phyloP scores from a whole-genome alignment of 2,797 vertebrate species.

The Myoxocephalus aenaeus region DNA sequence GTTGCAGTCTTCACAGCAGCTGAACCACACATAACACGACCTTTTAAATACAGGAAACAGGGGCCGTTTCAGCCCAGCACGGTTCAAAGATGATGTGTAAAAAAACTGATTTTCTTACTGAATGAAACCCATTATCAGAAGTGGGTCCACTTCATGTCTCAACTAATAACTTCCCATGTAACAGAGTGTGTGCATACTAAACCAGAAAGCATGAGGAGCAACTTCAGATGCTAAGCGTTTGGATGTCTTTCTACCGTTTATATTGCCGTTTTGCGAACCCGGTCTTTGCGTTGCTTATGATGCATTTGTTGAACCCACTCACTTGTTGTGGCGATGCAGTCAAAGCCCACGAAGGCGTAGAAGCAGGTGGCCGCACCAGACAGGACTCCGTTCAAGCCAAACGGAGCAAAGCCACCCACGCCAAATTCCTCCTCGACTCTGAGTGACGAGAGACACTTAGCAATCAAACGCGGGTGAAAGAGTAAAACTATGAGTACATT shows the following conservation, averaged over 20 bases:
- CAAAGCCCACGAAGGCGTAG: constrained; percentile 98
- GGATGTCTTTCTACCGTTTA: not conserved
- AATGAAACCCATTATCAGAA: not conserved
- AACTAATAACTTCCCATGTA: not conserved
- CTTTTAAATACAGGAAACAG: not conserved
- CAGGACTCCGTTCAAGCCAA: constrained; percentile 89
- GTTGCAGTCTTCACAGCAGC: too few relatives aligned
- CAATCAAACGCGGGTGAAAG: not conserved
- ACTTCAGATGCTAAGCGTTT: not conserved
- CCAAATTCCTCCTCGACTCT: constrained; percentile 80
- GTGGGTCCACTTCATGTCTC: not conserved
- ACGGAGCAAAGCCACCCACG: constrained; percentile 91
- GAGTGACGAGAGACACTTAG: constrained; percentile 19
- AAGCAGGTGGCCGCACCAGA: constrained; percentile 96
- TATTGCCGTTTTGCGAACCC: not conserved
- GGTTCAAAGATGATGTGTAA: not conserved
- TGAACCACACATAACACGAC: not conserved
- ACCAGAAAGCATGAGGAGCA: not conserved
- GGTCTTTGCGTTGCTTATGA: not conserved
- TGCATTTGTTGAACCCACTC: constrained; percentile 41
- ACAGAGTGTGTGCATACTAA: not conserved
- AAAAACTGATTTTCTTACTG: not conserved
- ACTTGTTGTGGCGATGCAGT: constrained; percentile 99
- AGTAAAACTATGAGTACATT: not conserved
- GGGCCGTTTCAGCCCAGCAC: not conserved